These are phyloP conservation scores for Dromiciops gliroides DNA, from an alignment of 2,113 vertebrate species.

Conservation along the genomic window DNA sequence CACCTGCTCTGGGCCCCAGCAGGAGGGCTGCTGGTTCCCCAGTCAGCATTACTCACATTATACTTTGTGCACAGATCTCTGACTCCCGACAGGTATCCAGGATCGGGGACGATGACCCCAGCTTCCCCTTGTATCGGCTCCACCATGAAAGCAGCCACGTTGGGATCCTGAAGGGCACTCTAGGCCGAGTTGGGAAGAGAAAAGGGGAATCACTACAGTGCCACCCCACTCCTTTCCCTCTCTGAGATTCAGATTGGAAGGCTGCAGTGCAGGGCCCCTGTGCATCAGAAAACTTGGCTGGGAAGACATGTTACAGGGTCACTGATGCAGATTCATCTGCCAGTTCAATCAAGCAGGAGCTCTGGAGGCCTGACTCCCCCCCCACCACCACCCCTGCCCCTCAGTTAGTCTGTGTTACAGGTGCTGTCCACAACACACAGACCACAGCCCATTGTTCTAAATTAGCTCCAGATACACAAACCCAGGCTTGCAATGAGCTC, in stretches of 20 bases:
- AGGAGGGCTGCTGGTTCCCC: background rate
- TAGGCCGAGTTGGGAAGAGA: conserved; percentile 64
- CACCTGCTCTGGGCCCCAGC: background rate
- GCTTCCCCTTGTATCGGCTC: conserved; percentile 98
- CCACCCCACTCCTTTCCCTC: background rate
- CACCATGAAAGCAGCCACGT: conserved; percentile 96
- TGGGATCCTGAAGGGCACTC: conserved; percentile 93
- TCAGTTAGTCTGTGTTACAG: background rate
- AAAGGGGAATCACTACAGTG: background rate
- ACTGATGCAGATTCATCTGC: no score
- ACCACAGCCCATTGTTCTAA: background rate
- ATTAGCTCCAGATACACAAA: background rate
- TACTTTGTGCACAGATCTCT: conserved; percentile 93
- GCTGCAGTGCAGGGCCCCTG: no score
- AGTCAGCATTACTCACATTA: conserved; percentile 86
- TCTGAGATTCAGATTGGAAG: background rate
- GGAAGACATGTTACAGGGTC: background rate
- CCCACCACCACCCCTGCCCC: no score
- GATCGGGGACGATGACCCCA: conserved; percentile 93
- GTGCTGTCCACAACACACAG: background rate
- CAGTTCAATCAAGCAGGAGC: no score
- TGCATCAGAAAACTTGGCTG: background rate
- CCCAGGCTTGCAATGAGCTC: background rate
- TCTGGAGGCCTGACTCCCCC: no score
- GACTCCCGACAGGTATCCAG: conserved; percentile 92